Base-by-base conservation (phyloP, 1,140 invertebrate genomes). In the Amphibalanus amphitrite region DNA sequence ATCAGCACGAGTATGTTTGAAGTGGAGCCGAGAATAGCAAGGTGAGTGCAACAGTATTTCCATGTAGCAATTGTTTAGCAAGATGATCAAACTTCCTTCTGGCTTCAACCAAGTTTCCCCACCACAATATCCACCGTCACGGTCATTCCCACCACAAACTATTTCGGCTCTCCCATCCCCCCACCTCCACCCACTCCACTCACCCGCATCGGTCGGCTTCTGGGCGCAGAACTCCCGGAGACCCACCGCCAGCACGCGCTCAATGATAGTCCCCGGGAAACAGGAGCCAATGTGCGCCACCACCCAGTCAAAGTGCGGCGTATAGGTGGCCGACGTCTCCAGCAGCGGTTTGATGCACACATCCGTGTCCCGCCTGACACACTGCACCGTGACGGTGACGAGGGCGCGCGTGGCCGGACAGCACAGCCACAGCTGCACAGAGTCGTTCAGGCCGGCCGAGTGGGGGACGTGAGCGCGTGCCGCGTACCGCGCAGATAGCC, bases 241-340 rank as follows among this genome's bases (percentile, higher is more conserved):
- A 0, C 91, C 91, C 78, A 89, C 87, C 23, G 88, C 86, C 6
- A 95, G 78, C 20, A 93, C 90, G 73, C 90, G 81, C 0, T 86
- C 90, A 10, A 93, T 91, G 13, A 95, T 89, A 29, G 90, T 86
- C 69, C 85, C 87, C 0, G 92, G 91, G 80, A 93, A 93, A 76
- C 89, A 91, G 72, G 90, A 90, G 26, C 91, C 91, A 64, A 95
- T 88, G 81, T 92, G 90, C 10, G 91, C 92, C 1, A 94, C 90
- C 0, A 93, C 91, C 92, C 92, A 95, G 77, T 93, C 92, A 82
- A 93, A 93, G 78, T 92, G 85, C 64, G 91, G 90, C 72, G 87
- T 88, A 78, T 91, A 89, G 28, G 85, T 82, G 1, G 90, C 85
- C 73, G 89, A 91, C 0, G 88, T 89, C 76, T 91, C 88, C 65